phyloP scores from a whole-genome alignment of 2,113 vertebrate species.

The Erpornis zantholeuca region DNA sequence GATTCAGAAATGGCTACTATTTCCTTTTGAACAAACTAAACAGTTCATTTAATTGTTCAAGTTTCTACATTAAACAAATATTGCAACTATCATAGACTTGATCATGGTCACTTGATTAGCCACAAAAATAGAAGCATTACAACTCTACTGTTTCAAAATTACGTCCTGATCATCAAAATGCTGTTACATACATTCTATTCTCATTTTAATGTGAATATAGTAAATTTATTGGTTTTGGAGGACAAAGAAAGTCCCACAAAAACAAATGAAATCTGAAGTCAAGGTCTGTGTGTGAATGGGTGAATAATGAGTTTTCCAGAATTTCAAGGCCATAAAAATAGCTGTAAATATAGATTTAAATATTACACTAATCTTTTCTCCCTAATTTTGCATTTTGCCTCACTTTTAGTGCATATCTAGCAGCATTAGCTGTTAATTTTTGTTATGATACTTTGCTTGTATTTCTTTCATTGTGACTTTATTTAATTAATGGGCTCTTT shows the following conservation, averaged over 20 bases:
- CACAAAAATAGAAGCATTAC: neutral
- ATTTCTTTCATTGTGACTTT: neutral
- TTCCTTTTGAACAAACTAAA: neutral
- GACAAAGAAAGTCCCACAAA: neutral
- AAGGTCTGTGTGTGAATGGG: neutral
- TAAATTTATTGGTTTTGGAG: neutral
- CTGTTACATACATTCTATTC: neutral
- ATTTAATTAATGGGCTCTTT: neutral
- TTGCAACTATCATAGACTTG: neutral
- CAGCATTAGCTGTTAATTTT: neutral
- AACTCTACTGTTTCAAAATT: neutral
- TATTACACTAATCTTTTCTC: neutral
- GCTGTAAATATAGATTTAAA: neutral
- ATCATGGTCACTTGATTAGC: neutral
- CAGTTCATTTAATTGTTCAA: neutral
- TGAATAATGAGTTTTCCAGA: neutral
- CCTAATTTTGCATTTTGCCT: neutral
- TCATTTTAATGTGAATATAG: neutral
- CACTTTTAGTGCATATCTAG: neutral
- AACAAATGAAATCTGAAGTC: neutral
- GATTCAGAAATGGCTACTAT: neutral
- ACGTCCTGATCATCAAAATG: neutral
- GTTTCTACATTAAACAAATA: neutral
- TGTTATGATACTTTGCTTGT: neutral
- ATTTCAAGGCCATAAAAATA: neutral